These are phyloP conservation scores for Eupithecia vulgata DNA, from an alignment of 2,888 invertebrate genomes.

Conservation along the genomic window DNA sequence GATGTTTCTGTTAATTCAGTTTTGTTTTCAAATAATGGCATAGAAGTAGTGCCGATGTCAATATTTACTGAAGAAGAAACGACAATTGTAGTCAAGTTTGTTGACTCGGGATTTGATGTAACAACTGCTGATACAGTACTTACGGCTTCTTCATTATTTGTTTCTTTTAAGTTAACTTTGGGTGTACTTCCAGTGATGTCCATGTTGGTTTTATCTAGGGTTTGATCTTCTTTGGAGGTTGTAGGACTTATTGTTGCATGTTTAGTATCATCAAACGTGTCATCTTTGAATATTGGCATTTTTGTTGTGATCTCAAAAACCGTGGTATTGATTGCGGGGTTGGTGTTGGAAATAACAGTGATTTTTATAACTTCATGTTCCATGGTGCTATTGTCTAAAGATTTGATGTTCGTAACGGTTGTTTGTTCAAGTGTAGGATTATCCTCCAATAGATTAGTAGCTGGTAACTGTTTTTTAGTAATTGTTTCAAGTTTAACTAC, in stretches of 20 bases:
- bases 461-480: slow-evolving; percentile 33
- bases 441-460: slow-evolving; percentile 4
- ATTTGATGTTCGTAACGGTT: slow-evolving; percentile 24
- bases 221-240: slow-evolving; percentile 29
- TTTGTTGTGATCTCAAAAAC: slow-evolving; percentile 67
- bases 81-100: slow-evolving; percentile 18
- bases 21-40: slow-evolving; percentile 17
- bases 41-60: slow-evolving; percentile 26
- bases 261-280: slow-evolving; percentile 39
- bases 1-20: slow-evolving; percentile 24
- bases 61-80: slow-evolving; percentile 33
- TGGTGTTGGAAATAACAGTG: slow-evolving; percentile 57
- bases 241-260: slow-evolving; percentile 27
- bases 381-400: slow-evolving; percentile 40
- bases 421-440: slow-evolving; percentile 24
- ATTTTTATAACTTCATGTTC: slow-evolving; percentile 62
- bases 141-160: slow-evolving; percentile 8
- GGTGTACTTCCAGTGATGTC: slow-evolving; percentile 37
- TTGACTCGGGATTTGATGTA: slow-evolving; percentile 10
- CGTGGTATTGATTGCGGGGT: slow-evolving; percentile 49
- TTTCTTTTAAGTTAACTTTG: slow-evolving; percentile 25
- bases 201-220: slow-evolving; percentile 21
- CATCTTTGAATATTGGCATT: slow-evolving; percentile 55
- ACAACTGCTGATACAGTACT: slow-evolving; percentile 19
- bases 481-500: slow-evolving; percentile 53